Conservation (phyloP, 2,113 vertebrate species). For the Cochlearius cochlearius region DNA sequence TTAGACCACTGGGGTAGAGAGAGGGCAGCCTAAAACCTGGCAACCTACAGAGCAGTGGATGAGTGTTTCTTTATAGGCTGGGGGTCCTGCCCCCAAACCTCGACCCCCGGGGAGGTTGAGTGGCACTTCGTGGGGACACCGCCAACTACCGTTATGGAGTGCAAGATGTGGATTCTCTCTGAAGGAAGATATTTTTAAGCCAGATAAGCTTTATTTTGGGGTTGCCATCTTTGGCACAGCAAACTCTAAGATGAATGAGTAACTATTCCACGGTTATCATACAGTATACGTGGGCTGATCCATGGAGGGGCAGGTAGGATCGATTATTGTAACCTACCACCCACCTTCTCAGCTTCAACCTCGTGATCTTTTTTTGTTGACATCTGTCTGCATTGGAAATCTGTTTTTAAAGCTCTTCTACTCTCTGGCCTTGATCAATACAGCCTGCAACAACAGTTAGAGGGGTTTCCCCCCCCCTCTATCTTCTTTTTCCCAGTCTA, state of each 20-base stretch:
- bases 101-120: neutral
- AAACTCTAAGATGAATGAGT: neutral
- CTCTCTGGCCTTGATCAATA: neutral
- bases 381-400: neutral
- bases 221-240: neutral
- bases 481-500: neutral
- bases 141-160: neutral
- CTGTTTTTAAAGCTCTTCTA: neutral
- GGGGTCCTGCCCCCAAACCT: neutral
- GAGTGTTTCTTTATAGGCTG: neutral
- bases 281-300: accelerated
- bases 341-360: neutral
- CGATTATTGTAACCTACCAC: neutral
- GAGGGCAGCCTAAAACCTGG: neutral
- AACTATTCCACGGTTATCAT: neutral
- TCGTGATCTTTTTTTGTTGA: neutral
- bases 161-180: neutral
- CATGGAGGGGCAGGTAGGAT: neutral
- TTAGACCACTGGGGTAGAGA: neutral
- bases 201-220: neutral
- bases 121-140: neutral
- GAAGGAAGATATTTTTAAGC: neutral
- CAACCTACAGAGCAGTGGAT: neutral
- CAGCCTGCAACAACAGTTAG: neutral
- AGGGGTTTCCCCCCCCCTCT: accelerated